phyloP scores from a whole-genome alignment of 2,797 vertebrate genomes.

The Ara ararauna region DNA sequence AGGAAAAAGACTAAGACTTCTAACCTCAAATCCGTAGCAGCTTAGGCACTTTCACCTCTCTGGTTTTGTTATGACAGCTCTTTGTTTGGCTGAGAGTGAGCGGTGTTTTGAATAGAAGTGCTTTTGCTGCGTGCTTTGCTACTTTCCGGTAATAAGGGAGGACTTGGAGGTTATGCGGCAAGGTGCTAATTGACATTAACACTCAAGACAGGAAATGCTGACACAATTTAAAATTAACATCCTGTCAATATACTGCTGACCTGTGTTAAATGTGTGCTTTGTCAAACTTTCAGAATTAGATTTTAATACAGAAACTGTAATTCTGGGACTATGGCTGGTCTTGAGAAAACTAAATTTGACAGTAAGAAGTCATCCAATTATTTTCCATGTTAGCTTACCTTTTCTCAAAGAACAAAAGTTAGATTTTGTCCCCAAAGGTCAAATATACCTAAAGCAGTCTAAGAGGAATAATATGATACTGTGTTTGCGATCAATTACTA shows the following conservation, averaged over 20 bases:
- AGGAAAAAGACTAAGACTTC: conserved; percentile 40
- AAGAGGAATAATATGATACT: not conserved
- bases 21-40: conserved; percentile 51
- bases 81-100: conserved; percentile 66
- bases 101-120: conserved; percentile 60
- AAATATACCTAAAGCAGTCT: not conserved
- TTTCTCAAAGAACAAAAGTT: not conserved
- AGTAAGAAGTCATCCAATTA: not conserved
- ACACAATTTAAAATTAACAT: conserved; percentile 73
- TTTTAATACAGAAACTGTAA: conserved; percentile 21
- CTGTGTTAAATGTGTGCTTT: conserved; percentile 42
- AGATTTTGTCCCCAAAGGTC: not conserved
- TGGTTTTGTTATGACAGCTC: conserved; percentile 64
- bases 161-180: conserved; percentile 71
- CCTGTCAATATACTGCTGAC: conserved; percentile 50
- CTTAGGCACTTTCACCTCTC: conserved; percentile 35
- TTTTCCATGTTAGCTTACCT: not conserved
- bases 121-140: conserved; percentile 53
- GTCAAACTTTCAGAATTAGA: conserved; percentile 62
- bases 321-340: not conserved
- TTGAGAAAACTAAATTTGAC: not conserved
- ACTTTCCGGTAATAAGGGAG: conserved; percentile 64
- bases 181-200: conserved; percentile 70
- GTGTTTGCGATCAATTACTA: not conserved
- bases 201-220: conserved; percentile 73